Evolutionary conservation across 2,113 vertebrate genomes (phyloP), one percentile per base, ranked within the genome.

Genomic region (Typhlomys cinereus): DNA sequence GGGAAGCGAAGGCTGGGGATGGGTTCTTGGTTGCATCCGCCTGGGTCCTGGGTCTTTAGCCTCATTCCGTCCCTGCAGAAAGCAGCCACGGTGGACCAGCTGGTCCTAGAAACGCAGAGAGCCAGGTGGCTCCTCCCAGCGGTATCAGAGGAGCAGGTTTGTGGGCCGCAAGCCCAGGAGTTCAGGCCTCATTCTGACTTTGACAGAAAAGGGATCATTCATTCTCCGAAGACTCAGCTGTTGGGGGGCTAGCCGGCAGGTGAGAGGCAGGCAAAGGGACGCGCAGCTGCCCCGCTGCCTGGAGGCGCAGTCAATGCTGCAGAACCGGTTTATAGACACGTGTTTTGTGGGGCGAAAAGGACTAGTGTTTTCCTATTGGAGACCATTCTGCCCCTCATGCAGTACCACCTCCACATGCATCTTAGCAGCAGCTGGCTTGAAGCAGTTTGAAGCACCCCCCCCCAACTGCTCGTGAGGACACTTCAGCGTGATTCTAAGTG

Each of bases 121-220:
- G 2, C 48, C 29, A 1, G 39, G 57, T 41, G 6, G 5, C 4
- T 20, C 7, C 57, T 9, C 13, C 5, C 74, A 20, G 21, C 15
- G 7, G 1, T 12, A 0, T 12, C 5, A 5, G 25, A 1, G 36
- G 0, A 50, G 29, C 39, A 27, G 39, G 5, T 44, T 18, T 20
- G 31, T 5, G 1, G 34, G 9, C 36, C 73, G 4, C 2, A 41
- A 70, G 57, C 1, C 25, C 0, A 0, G 48, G n/a, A 25, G 2
- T 36, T 17, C 27, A 18, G 61, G 54, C 4, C 7, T 39, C 9
- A 0, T 20, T 62, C 52, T 4, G 1, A 20, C 73, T n/a, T 2
- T 36, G 54, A 61, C 4, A 17, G 48, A 50, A 41, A 62, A 48
- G 0, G n/a, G 36, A 62, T 29, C 41, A 1, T 34, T 29, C 41